Evolutionary conservation across 1,140 invertebrate genomes (phyloP).

Genomic region (Nebria ingens): DNA sequence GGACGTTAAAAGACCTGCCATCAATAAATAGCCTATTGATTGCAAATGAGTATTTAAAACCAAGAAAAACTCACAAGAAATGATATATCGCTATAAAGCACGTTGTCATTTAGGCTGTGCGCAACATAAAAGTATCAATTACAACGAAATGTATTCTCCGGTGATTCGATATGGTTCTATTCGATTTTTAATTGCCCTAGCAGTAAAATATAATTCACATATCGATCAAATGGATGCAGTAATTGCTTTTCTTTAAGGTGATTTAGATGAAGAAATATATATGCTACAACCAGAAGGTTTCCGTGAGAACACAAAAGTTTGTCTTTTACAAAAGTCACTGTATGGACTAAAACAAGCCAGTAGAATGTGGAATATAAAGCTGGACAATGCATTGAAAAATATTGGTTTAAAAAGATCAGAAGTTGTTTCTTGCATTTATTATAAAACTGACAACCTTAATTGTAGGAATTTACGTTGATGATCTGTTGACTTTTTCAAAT

Average conservation of each 20-base stretch:
- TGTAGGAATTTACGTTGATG: background rate
- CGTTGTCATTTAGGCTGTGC: conserved; percentile 31
- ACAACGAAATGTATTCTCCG: conserved; percentile 26
- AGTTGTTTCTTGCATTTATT: background rate
- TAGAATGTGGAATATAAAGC: background rate
- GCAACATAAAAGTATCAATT: conserved; percentile 20
- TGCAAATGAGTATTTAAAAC: conserved; percentile 12
- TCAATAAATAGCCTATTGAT: background rate
- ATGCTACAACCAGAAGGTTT: too few species aligned
- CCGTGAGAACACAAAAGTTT: conserved; percentile 21
- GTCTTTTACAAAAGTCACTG: background rate
- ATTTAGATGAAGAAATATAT: conserved; percentile 29
- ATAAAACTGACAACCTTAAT: background rate
- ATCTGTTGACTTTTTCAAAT: background rate
- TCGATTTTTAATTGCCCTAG: conserved; percentile 26
- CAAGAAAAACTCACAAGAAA: conserved; percentile 3
- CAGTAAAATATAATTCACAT: conserved; percentile 16
- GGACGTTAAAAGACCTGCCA: background rate
- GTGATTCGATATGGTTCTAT: conserved; percentile 25
- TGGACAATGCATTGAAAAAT: background rate
- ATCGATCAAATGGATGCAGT: conserved; percentile 30
- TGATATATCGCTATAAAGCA: conserved; percentile 23
- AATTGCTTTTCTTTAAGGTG: conserved; percentile 28
- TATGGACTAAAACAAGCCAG: conserved; percentile 13
- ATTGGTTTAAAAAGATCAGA: background rate